phyloP scores from a whole-genome alignment of 1,140 invertebrate genomes.

The Drusus annulatus region DNA sequence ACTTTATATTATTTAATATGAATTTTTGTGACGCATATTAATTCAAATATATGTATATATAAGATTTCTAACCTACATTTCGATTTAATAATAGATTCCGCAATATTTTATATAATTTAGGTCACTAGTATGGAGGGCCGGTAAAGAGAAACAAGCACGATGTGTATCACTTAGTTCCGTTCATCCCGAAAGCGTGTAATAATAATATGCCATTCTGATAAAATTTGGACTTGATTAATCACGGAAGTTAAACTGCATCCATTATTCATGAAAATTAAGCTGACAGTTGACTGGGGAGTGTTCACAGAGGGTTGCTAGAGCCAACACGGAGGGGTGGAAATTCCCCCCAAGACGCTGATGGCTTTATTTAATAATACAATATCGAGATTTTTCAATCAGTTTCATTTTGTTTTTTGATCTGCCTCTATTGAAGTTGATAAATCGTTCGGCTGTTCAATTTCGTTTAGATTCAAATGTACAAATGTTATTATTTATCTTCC shows the following conservation, averaged over 20 bases:
- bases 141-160: too few species aligned
- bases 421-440: slow-evolving; percentile 3
- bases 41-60: too few species aligned
- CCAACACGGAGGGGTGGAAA: background rate
- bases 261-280: slow-evolving; percentile 57
- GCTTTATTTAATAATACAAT: background rate
- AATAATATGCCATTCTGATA: slow-evolving; percentile 54
- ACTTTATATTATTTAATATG: too few species aligned
- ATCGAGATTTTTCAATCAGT: slow-evolving; percentile 23
- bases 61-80: too few species aligned
- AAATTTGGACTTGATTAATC: slow-evolving; percentile 58
- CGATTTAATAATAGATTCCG: too few species aligned
- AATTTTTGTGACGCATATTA: too few species aligned
- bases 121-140: too few species aligned
- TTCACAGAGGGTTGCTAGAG: background rate
- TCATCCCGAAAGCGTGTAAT: slow-evolving; percentile 51
- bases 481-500: too few species aligned
- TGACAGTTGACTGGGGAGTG: slow-evolving; percentile 45
- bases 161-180: slow-evolving; percentile 43
- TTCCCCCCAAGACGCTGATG: background rate
- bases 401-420: background rate
- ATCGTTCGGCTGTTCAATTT: background rate
- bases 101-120: too few species aligned
- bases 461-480: too few species aligned
- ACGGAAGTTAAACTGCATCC: slow-evolving; percentile 57